Conservation (phyloP, 2,888 invertebrate species). For the Pollenia angustigena region DNA sequence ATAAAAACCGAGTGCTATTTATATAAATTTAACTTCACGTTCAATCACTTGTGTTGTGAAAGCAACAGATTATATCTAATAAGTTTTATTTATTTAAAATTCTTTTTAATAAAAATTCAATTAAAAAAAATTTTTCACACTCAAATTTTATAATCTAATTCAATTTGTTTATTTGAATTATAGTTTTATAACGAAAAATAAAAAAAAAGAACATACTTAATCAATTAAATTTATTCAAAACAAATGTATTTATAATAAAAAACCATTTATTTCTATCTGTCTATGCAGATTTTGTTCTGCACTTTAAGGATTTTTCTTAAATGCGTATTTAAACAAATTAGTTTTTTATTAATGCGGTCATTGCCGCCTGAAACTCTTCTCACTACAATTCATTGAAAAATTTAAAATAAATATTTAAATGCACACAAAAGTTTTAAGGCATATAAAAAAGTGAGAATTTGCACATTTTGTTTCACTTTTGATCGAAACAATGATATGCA, state of each 20-base stretch:
- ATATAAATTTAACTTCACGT: no score
- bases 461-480: neutral
- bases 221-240: neutral
- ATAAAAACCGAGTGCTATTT: no score
- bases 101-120: neutral
- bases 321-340: conserved; percentile 35
- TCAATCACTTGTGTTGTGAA: no score
- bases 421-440: neutral
- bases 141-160: neutral
- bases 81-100: neutral
- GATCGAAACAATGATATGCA: neutral
- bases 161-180: neutral
- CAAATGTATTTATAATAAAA: neutral
- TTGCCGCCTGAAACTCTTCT: conserved; percentile 21
- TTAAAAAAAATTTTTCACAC: no score
- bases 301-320: conserved; percentile 38
- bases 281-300: neutral
- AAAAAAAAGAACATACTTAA: neutral
- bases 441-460: neutral
- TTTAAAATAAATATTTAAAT: conserved; percentile 40
- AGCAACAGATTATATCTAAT: no score
- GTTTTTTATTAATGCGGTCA: conserved; percentile 35
- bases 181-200: neutral
- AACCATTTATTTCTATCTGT: neutral
- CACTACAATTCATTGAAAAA: conserved; percentile 17